Conservation (phyloP, 2,113 vertebrate species). For the Cnemophilus loriae region DNA sequence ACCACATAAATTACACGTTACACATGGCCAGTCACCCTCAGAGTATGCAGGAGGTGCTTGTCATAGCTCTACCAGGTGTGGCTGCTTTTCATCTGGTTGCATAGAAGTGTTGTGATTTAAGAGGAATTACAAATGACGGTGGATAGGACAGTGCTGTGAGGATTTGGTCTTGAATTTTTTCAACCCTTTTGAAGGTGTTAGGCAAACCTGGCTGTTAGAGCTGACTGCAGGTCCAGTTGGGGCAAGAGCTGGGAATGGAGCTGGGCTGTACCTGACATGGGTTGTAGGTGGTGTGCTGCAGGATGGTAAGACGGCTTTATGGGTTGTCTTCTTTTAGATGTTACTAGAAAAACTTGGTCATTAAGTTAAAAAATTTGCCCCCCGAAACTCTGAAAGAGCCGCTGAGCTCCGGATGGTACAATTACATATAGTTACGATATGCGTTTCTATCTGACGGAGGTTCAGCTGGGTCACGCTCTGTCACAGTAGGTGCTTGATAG, state of each 20-base stretch:
- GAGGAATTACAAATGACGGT: background rate
- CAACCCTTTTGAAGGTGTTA: background rate
- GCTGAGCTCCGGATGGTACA: too few relatives aligned
- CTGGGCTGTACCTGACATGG: background rate
- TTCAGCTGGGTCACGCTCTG: too few relatives aligned
- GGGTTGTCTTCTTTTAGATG: too few relatives aligned
- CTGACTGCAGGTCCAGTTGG: background rate
- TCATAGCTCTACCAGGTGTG: background rate
- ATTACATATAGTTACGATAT: rapidly evolving
- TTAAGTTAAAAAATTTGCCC: background rate
- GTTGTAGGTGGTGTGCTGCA: background rate
- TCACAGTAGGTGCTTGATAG: rapidly evolving
- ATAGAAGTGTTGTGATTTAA: background rate
- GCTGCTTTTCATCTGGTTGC: background rate
- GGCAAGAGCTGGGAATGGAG: background rate
- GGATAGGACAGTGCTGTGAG: background rate
- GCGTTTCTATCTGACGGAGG: rapidly evolving
- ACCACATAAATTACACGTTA: background rate
- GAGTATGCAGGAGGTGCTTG: background rate
- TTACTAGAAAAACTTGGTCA: background rate
- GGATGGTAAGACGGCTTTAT: background rate
- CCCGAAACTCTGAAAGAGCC: background rate
- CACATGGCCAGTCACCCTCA: rapidly evolving
- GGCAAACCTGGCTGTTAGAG: too few relatives aligned
- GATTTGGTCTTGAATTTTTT: background rate